Evolutionary conservation across 2,113 vertebrate genomes (phyloP).

Genomic region (Zootoca vivipara): DNA sequence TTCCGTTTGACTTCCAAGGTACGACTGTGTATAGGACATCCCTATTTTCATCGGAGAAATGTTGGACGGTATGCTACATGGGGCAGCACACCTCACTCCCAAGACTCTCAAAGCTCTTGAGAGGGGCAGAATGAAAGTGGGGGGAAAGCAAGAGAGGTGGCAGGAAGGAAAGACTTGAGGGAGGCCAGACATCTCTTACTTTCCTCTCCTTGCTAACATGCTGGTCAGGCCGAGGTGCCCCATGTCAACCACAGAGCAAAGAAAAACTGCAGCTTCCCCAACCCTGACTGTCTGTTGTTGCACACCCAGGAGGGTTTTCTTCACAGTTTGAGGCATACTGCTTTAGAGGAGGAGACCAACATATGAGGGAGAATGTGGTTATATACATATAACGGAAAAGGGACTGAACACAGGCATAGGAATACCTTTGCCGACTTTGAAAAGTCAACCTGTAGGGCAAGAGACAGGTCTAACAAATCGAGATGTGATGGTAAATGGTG

Average conservation of each 20-base stretch:
- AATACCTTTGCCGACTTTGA: slow-evolving; percentile 61
- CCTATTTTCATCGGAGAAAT: too few species aligned
- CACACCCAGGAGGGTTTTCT: not conserved
- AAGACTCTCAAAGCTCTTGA: not conserved
- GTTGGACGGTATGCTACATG: too few species aligned
- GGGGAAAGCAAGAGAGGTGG: not conserved
- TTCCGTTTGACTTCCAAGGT: too few species aligned
- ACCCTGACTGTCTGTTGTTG: not conserved
- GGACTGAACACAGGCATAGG: slow-evolving; percentile 46
- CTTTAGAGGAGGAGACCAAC: not conserved
- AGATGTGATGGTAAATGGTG: slow-evolving; percentile 57
- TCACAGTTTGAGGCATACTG: not conserved
- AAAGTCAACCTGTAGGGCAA: slow-evolving; percentile 61
- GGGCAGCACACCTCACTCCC: too few species aligned
- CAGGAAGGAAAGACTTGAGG: not conserved
- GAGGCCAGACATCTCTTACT: too few species aligned
- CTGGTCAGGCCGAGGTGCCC: not conserved
- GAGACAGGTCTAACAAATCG: slow-evolving; percentile 66
- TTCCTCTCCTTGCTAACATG: not conserved
- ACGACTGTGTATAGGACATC: too few species aligned
- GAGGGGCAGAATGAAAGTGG: not conserved
- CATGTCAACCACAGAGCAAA: not conserved
- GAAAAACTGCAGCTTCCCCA: not conserved
- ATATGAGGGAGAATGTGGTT: not conserved
- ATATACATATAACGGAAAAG: slow-evolving; percentile 28